Evolutionary conservation across 2,888 invertebrate genomes (phyloP).

Genomic region (Cheilosia vernalis): DNA sequence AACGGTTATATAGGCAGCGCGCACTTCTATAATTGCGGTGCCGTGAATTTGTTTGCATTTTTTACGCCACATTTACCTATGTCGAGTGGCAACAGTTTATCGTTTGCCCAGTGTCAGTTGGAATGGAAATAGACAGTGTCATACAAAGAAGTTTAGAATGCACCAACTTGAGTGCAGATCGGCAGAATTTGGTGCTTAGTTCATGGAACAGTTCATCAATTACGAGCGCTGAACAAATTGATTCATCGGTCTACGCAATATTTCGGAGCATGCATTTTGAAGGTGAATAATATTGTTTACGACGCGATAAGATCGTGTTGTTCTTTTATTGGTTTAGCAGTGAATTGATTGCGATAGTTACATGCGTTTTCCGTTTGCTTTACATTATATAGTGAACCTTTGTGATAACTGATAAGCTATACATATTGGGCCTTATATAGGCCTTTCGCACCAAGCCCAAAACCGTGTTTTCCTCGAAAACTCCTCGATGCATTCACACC

Average conservation of each 20-base stretch:
- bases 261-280: constrained; percentile 36
- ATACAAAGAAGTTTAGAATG: not conserved
- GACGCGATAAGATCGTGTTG: not conserved
- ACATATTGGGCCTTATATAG: too few species aligned
- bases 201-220: not conserved
- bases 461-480: too few species aligned
- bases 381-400: not conserved
- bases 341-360: not conserved
- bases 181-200: not conserved
- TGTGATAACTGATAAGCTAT: too few species aligned
- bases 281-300: constrained; percentile 22
- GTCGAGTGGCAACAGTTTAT: not conserved
- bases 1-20: not conserved
- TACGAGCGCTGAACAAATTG: constrained; percentile 2
- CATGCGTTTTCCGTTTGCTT: not conserved
- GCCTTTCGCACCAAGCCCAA: too few species aligned
- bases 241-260: constrained; percentile 44
- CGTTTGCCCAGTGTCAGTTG: not conserved
- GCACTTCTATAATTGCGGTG: constrained; percentile 5
- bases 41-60: constrained; percentile 14
- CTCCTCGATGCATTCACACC: too few species aligned
- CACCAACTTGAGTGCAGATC: not conserved
- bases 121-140: not conserved
- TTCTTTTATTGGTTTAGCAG: not conserved
- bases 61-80: not conserved